A percentile compares a stretch with the other conserved stretches of the same genome.
Evolutionary conservation across 2,113 vertebrate species (phyloP).

Genomic region (Psephotus haematonotus): DNA sequence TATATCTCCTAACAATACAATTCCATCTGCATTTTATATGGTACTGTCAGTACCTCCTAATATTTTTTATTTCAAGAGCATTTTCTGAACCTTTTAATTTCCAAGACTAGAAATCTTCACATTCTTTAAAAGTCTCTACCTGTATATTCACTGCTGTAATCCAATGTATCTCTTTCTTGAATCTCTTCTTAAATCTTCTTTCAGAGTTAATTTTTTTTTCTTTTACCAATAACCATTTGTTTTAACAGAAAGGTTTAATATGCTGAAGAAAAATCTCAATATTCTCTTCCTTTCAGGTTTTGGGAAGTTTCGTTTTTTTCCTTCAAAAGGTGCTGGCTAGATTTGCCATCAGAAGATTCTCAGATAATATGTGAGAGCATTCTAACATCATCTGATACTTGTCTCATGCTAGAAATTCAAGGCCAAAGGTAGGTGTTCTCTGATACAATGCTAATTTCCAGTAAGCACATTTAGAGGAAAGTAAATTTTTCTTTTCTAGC

Average conservation of each 20-base stretch:
- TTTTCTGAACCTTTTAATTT: slow-evolving; percentile 41
- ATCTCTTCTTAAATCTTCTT: neutral
- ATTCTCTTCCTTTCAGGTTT: neutral
- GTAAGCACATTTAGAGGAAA: neutral
- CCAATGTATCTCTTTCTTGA: neutral
- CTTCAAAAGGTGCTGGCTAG: neutral
- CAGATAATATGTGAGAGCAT: neutral
- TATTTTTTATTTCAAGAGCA: slow-evolving; percentile 48
- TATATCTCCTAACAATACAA: slow-evolving; percentile 26
- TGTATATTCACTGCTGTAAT: neutral
- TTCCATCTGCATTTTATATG: slow-evolving; percentile 48
- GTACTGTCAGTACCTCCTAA: neutral
- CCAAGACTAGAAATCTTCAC: slow-evolving; percentile 1
- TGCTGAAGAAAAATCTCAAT: neutral
- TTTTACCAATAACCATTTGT: neutral
- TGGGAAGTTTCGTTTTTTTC: neutral
- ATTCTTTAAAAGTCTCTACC: neutral
- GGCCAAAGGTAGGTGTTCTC: neutral
- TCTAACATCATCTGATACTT: neutral
- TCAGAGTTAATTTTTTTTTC: neutral
- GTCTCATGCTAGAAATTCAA: neutral
- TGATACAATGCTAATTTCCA: neutral
- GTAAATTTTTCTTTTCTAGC: neutral
- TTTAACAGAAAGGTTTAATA: neutral
- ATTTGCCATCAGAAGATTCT: neutral